phyloP scores from a whole-genome alignment of 2,797 vertebrate genomes.

The Eutrigla gurnardus region DNA sequence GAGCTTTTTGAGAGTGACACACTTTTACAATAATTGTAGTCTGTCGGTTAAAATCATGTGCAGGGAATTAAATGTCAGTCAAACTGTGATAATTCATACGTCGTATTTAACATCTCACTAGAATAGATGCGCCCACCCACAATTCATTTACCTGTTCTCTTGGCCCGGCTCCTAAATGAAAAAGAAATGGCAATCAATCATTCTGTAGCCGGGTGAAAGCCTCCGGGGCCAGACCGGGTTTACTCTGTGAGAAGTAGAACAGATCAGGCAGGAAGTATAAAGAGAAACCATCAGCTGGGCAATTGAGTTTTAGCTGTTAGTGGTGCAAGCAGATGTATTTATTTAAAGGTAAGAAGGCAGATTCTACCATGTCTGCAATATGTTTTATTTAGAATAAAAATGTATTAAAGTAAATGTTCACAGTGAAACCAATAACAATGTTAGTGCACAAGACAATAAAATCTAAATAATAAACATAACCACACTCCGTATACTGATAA shows the following conservation, averaged over 20 bases:
- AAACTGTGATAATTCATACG: constrained; percentile 60
- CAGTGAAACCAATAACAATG: neutral
- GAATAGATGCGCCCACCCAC: constrained; percentile 52
- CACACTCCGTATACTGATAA: neutral
- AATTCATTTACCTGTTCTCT: constrained; percentile 61
- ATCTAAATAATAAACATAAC: neutral
- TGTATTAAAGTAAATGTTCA: neutral
- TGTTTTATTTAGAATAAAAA: constrained; percentile 20
- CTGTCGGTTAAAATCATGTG: constrained; percentile 62
- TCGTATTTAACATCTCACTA: constrained; percentile 39
- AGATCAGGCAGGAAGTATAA: constrained; percentile 52
- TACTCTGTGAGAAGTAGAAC: constrained; percentile 60
- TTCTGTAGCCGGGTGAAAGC: constrained; percentile 48
- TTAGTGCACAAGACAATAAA: neutral
- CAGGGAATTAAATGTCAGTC: constrained; percentile 71
- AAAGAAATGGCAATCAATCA: constrained; percentile 71
- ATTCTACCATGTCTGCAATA: constrained; percentile 6
- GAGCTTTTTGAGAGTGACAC: constrained; percentile 8
- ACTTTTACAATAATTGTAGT: constrained; percentile 37
- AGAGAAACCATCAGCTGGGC: constrained; percentile 33
- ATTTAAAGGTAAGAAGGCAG: constrained; percentile 41
- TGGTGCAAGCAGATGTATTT: constrained; percentile 48
- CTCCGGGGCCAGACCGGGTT: constrained; percentile 52
- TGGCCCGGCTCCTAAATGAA: constrained; percentile 58
- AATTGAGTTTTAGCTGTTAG: constrained; percentile 46